Evolutionary conservation across 2,888 invertebrate species (phyloP).

Genomic region (Chamaedrilus cognettii): DNA sequence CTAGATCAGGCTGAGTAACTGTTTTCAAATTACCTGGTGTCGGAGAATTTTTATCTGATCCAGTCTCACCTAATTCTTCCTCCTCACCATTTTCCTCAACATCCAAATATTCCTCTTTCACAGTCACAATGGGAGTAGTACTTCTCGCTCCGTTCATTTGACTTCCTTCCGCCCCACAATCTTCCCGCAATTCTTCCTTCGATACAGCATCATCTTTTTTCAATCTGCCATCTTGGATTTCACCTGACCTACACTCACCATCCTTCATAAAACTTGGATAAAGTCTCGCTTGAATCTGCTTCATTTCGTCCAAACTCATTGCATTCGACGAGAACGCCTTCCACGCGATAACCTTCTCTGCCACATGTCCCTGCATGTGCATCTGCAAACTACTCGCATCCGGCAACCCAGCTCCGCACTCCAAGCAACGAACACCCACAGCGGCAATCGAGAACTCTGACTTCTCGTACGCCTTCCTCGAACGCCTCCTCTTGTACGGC

Average conservation of each 20-base stretch:
- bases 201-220: no score
- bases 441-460: slow-evolving; percentile 22
- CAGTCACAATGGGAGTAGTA: neutral
- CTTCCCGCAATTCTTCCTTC: no score
- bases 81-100: slow-evolving; percentile 4
- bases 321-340: no score
- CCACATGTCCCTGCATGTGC: slow-evolving; percentile 36
- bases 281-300: no score
- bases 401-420: slow-evolving; percentile 50
- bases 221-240: neutral
- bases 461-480: slow-evolving; percentile 45
- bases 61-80: neutral
- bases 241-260: no score
- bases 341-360: slow-evolving; percentile 19
- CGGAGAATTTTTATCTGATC: no score
- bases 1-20: no score
- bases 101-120: slow-evolving; percentile 11
- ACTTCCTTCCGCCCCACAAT: no score
- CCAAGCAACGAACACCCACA: slow-evolving; percentile 43
- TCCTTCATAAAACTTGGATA: no score
- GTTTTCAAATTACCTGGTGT: no score
- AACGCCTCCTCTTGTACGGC: slow-evolving; percentile 56
- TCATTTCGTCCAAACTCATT: no score
- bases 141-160: no score
- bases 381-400: slow-evolving; percentile 35